Evolutionary conservation across 2,797 vertebrate genomes (phyloP).

Genomic region (Peromyscus nudipes): DNA sequence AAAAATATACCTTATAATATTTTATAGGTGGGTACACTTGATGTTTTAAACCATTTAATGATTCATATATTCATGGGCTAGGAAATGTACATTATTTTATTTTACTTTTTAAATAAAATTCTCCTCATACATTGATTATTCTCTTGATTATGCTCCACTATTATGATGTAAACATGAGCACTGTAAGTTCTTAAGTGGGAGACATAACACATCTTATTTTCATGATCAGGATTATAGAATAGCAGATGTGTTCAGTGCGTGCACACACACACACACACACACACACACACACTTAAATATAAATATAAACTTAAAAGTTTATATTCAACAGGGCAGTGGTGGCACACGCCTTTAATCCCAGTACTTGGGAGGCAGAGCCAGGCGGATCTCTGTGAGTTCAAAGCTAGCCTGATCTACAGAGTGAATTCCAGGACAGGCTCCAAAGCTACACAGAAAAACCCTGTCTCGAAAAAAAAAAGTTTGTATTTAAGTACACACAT

Average conservation of each 20-base stretch:
- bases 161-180: background rate
- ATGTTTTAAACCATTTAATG: background rate
- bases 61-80: background rate
- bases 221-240: background rate
- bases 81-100: background rate
- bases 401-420: too few species aligned
- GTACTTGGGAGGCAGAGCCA: too few species aligned
- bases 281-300: background rate
- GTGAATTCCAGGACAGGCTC: too few species aligned
- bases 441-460: too few species aligned
- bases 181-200: background rate
- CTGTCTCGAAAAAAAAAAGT: too few species aligned
- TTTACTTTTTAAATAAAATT: background rate
- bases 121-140: background rate
- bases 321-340: too few species aligned
- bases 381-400: too few species aligned
- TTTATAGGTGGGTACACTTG: background rate
- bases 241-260: too few species aligned
- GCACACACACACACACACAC: background rate
- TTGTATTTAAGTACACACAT: background rate
- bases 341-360: too few species aligned
- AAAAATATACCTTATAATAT: background rate
- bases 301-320: too few species aligned
- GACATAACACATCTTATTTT: background rate
- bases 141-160: background rate